Evolutionary conservation across 37 sponge, comb jelly and placozoan species (phyloP), one percentile per base, ranked within the genome.

Genomic region (Lycopodina hypogea): DNA sequence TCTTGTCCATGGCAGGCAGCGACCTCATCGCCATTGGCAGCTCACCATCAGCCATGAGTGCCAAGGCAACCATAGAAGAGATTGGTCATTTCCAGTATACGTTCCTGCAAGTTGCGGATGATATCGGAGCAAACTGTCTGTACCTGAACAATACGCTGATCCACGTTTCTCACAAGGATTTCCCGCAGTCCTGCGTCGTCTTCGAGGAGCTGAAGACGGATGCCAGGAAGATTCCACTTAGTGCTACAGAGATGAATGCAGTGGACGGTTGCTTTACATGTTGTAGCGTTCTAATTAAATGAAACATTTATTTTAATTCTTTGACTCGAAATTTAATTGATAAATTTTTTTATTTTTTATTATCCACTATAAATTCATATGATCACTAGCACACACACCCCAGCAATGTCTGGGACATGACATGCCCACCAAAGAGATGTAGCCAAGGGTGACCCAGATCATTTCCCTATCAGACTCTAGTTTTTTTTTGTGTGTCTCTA

Each of bases 231-330:
- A 42, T 87, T 33, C 51, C 82, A n/a, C 76, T 87, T 21, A 70
- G 56, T 69, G 35, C 38, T 9, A 38, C 77, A 28, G 93, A 93
- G 55, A 57, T 89, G 45, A 76, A 69, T 57, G 85, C 85, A 41
- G 90, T 81, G 0, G 90, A 93, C 50, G 90, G 90, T 9, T 81
- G 83, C 33, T 71, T 93, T 29, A 93, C 93, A 3, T 93, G 93
- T 65, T 93, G 79, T 34, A 82, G 71, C 29, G 77, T 93, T 40
- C 84, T 91, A 14, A 83, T 88, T 24, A 69, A 58, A 42, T 73
- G 39, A 68, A 56, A 17, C 0, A 23, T n/a, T n/a, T n/a, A n/a
- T n/a, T n/a, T n/a, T n/a, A n/a, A n/a, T n/a, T n/a, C n/a, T n/a
- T n/a, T n/a, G n/a, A n/a, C n/a, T n/a, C n/a, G n/a, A n/a, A n/a